A percentile compares a stretch with the other conserved stretches of the same genome.
Conservation (phyloP, 1,140 invertebrate species). For the Bombus ignitus region DNA sequence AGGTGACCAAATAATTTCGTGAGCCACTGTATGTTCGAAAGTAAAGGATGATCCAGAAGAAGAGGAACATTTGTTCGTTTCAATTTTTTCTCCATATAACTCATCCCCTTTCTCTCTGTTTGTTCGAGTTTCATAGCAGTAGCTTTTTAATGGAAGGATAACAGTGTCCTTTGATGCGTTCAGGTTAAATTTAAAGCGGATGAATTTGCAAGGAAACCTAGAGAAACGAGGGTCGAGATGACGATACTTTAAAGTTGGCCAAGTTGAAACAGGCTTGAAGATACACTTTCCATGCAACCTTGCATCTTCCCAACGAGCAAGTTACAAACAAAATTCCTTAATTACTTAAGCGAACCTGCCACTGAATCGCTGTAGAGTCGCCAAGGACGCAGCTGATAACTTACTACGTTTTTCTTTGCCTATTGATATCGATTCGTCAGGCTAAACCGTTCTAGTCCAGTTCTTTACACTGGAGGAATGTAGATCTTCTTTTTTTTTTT, state of each 20-base stretch:
- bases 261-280: no score
- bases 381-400: slow-evolving; percentile 2
- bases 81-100: not conserved
- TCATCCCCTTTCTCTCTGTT: not conserved
- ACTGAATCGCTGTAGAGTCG: not conserved
- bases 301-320: not conserved
- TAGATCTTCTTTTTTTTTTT: not conserved
- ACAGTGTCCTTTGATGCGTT: not conserved
- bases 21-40: no score
- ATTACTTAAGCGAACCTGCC: slow-evolving; percentile 5
- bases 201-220: not conserved
- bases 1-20: no score
- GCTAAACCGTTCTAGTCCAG: not conserved
- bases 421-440: not conserved
- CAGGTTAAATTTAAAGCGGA: slow-evolving; percentile 13
- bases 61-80: no score
- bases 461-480: not conserved
- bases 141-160: slow-evolving; percentile 1
- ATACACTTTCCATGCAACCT: not conserved
- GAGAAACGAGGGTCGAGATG: not conserved
- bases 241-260: not conserved
- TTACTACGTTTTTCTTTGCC: not conserved
- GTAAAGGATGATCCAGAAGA: no score
- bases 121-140: not conserved
- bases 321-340: slow-evolving; percentile 26